These are phyloP conservation scores for Aurelia aurita complex sp. Pacific DNA, from an alignment of 30 jellyfish, hydroid and myxozoan species.

Conservation along the genomic window DNA sequence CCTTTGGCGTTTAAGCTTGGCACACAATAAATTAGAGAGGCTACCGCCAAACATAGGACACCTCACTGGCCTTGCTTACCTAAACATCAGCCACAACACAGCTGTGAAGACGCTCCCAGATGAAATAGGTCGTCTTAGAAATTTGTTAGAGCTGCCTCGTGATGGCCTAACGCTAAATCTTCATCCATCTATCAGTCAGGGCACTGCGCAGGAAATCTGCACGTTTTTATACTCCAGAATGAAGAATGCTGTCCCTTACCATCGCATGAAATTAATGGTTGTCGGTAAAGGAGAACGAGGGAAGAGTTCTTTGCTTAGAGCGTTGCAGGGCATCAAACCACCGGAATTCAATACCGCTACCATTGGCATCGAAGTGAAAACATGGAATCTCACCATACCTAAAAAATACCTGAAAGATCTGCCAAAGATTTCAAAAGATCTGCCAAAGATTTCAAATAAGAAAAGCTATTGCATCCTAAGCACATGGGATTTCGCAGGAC, in stretches of 20 bases:
- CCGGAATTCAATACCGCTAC: constrained; percentile 72
- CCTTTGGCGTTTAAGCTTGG: constrained; percentile 51
- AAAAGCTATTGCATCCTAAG: constrained; percentile 60
- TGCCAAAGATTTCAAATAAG: constrained; percentile 15
- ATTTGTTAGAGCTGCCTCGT: constrained; percentile 60
- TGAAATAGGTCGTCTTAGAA: constrained; percentile 75
- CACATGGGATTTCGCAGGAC: constrained; percentile 98
- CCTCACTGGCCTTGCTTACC: constrained; percentile 45
- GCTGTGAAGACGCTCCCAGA: constrained; percentile 73
- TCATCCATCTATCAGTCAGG: constrained; percentile 63
- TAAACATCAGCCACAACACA: constrained; percentile 74
- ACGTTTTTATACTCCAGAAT: constrained; percentile 68
- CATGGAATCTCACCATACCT: constrained; percentile 74
- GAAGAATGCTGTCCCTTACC: constrained; percentile 84
- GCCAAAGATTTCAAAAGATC: not conserved
- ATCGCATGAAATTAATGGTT: constrained; percentile 83
- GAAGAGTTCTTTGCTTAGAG: constrained; percentile 76
- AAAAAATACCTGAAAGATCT: constrained; percentile 12
- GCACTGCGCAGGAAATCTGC: constrained; percentile 74
- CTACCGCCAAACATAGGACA: constrained; percentile 73
- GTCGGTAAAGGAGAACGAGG: constrained; percentile 96
- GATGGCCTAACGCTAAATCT: constrained; percentile 70
- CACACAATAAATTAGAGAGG: constrained; percentile 57
- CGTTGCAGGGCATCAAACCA: constrained; percentile 71
- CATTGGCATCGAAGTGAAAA: constrained; percentile 81